Conservation (phyloP, 1,140 invertebrate species). For the Metopolophium dirhodum region DNA sequence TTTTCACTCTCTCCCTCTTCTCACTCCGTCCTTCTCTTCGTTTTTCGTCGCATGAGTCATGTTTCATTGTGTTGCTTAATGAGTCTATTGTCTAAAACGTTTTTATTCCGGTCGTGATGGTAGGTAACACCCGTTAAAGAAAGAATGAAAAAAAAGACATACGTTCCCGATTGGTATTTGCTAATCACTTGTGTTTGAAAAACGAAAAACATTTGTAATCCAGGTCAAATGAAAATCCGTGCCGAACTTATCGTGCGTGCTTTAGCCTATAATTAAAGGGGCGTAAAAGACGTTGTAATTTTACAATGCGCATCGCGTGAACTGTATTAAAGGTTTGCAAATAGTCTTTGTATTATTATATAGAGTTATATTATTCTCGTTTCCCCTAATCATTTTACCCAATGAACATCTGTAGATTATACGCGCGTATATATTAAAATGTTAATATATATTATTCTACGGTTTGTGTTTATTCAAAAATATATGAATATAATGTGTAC, state of each 20-base stretch:
- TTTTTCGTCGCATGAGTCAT: not conserved
- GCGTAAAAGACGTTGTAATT: slow-evolving; percentile 21
- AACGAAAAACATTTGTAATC: slow-evolving; percentile 33
- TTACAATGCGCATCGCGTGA: slow-evolving; percentile 13
- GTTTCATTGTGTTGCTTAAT: slow-evolving; percentile 1
- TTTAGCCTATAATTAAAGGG: slow-evolving; percentile 35
- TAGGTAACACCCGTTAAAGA: not conserved
- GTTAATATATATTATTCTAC: not conserved
- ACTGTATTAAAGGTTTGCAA: slow-evolving; percentile 9
- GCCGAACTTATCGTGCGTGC: slow-evolving; percentile 25
- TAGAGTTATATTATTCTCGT: not conserved
- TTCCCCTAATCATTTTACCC: slow-evolving; percentile 1
- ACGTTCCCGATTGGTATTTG: not conserved
- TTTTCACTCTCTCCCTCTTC: not conserved
- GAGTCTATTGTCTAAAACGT: slow-evolving; percentile 43
- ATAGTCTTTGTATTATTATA: slow-evolving; percentile 18
- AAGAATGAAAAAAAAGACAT: slow-evolving; percentile 2
- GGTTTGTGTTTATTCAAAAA: not conserved
- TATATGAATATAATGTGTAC: not conserved
- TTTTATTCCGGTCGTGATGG: slow-evolving; percentile 14
- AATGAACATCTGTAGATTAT: slow-evolving; percentile 21
- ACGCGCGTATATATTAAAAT: not conserved
- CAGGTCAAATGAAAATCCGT: slow-evolving; percentile 48
- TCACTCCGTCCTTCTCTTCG: not conserved
- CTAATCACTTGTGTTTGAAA: slow-evolving; percentile 26